Evolutionary conservation across 2,797 vertebrate genomes (phyloP).

Genomic region (Fistularia tabacaria): DNA sequence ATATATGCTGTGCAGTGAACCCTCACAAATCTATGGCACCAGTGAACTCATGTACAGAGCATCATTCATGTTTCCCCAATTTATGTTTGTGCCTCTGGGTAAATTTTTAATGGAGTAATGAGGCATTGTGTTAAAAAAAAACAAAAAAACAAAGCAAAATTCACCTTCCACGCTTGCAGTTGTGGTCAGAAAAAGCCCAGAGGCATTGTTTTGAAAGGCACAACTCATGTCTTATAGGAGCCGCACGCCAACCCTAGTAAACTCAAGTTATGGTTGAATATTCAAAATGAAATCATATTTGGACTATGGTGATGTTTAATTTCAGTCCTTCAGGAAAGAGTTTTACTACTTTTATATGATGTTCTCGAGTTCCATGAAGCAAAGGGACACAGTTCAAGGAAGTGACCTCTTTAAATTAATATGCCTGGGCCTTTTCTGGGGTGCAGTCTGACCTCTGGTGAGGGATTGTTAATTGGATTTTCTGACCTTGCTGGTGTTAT

Average conservation of each 20-base stretch:
- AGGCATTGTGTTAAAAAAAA: slow-evolving; percentile 61
- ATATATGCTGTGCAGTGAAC: slow-evolving; percentile 17
- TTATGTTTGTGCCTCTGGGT: slow-evolving; percentile 32
- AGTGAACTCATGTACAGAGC: slow-evolving; percentile 42
- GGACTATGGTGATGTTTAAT: slow-evolving; percentile 6
- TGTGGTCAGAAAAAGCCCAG: slow-evolving; percentile 26
- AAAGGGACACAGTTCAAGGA: slow-evolving; percentile 1
- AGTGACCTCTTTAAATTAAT: background rate
- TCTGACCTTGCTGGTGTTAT: no score
- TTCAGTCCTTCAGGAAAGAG: slow-evolving; percentile 5
- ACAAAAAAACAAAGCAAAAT: slow-evolving; percentile 43
- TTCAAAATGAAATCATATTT: slow-evolving; percentile 9
- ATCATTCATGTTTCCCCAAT: slow-evolving; percentile 10
- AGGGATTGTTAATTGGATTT: no score
- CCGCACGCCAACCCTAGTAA: background rate
- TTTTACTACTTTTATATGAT: background rate
- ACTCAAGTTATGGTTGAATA: background rate
- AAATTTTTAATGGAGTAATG: slow-evolving; percentile 74
- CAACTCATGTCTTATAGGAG: background rate
- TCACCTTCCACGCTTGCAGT: slow-evolving; percentile 29
- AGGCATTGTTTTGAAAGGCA: background rate
- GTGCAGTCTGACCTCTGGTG: no score
- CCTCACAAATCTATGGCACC: slow-evolving; percentile 23
- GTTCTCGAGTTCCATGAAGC: slow-evolving; percentile 9
- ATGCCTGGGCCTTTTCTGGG: no score